Evolutionary conservation across 2,888 invertebrate species (phyloP), one percentile per base, ranked within the genome.

Genomic region (Drymonia ruficornis): DNA sequence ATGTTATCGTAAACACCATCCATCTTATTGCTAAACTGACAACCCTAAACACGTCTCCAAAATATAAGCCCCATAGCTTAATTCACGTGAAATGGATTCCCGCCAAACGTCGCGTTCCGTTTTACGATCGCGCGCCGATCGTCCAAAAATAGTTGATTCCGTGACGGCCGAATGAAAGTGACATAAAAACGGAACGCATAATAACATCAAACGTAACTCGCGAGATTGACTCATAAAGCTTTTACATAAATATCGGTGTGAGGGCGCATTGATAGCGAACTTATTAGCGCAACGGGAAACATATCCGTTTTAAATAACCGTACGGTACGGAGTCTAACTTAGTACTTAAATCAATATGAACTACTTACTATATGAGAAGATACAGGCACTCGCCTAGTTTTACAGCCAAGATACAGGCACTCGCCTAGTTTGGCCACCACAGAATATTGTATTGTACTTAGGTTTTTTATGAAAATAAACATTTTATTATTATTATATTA

Each of bases 151-250:
- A 87, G 87, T 88, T 86, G 82, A 84, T 85, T 79, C 80, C 83
- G 86, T 86, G 86, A 83, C 86, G 79, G 74, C 72, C 80, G 76
- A 83, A 86, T 81, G 83, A 81, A 81, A 76, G 81, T 81, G 72
- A 79, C 86, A 80, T 88, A 84, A 85, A 81, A 87, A 87, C 80
- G 86, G 77, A 86, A 86, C 86, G 84, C 84, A 83, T 86, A 82
- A 86, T 84, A 84, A 86, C 86, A 84, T 79, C 77, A 79, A 79
- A 78, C 84, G 82, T 81, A 83, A 81, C 82, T 82, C 84, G 80
- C 74, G 78, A 80, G 83, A 88, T 87, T 86, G 87, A 86, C 83
- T 84, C 88, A 81, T 87, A 87, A 87, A 86, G 80, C 79, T 80
- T 83, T 83, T 78, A 80, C 81, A 78, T 84, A 81, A 84, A 86